phyloP scores from a whole-genome alignment of 2,113 vertebrate genomes.

The Triplophysa rosa region DNA sequence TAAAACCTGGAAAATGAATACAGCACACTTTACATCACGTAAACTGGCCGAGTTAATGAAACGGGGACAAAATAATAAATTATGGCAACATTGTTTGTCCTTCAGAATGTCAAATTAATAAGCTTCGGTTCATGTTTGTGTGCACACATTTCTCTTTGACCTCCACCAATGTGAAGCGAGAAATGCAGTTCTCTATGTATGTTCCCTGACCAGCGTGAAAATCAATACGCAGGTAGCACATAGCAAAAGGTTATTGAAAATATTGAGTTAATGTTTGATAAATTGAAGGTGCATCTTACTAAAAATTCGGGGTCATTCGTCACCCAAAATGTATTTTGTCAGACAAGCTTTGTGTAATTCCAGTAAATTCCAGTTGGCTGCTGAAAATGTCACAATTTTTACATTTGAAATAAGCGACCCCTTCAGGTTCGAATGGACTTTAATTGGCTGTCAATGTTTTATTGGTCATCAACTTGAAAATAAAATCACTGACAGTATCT shows the following conservation, averaged over 20 bases:
- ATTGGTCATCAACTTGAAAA: too few relatives aligned
- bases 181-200: neutral
- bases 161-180: neutral
- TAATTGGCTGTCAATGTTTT: too few relatives aligned
- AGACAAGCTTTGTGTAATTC: too few relatives aligned
- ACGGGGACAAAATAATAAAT: conserved; percentile 26
- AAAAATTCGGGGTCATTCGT: neutral
- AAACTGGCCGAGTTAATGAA: conserved; percentile 17
- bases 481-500: too few relatives aligned
- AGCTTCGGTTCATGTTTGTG: neutral
- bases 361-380: too few relatives aligned
- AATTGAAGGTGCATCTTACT: neutral
- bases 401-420: too few relatives aligned
- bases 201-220: neutral
- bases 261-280: neutral
- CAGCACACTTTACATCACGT: conserved; percentile 15
- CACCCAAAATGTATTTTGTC: neutral
- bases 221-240: neutral
- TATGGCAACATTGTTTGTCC: conserved; percentile 36
- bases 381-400: too few relatives aligned
- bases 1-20: conserved; percentile 38
- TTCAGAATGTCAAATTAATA: conserved; percentile 16
- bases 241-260: neutral
- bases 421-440: too few relatives aligned
- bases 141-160: conserved; percentile 19